Base-by-base conservation (phyloP, 2,888 invertebrate species). In the Serripes groenlandicus region DNA sequence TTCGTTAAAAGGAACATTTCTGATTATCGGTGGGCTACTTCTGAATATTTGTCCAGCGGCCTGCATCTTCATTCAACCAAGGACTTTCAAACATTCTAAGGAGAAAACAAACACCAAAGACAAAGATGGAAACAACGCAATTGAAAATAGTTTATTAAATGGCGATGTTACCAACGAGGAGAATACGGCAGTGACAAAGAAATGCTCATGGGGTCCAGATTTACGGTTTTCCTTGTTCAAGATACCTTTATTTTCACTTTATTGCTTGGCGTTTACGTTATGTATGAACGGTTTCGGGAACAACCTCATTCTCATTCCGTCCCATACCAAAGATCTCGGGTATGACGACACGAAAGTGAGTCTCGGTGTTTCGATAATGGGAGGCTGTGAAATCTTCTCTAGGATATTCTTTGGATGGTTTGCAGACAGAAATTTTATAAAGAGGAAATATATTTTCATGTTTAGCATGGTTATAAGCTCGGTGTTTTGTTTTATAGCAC, bases 261-360 rank as follows among this genome's bases (percentile, higher is more conserved):
- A 97, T 94, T 96, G 96, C 81, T 95, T 96, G 1, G 97, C 97
- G 0, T 97, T 97, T 15, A 96, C 96, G 0, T 95, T 97, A 1
- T 97, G 97, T 96, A 97, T 97, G 0, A 96, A 97, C 28, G 97
- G 97, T 21, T 97, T 97, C 3, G 97, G 97, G 0, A 97, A 97
- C 93, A 97, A 97, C 91, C 93, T 97, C 2, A 97, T 97, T 94
- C 97, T 97, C 91, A 94, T 97, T 62, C 97, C 97, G 0, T 97
- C 97, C 0, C 97, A 97, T 91, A 97, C 97, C 0, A 96, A 96
- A 54, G 69, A 83, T 5, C 96, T 96, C 0, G 97, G 97, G 58
- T 96, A 96, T 82, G 95, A 95, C 35, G 96, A 83, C 32, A 32
- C 34, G 5, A 58, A 79, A 42, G 79, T 85, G 21, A 78, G 72